Conservation (phyloP, 2,797 vertebrate genomes). For the Syngnathus rostellatus region DNA sequence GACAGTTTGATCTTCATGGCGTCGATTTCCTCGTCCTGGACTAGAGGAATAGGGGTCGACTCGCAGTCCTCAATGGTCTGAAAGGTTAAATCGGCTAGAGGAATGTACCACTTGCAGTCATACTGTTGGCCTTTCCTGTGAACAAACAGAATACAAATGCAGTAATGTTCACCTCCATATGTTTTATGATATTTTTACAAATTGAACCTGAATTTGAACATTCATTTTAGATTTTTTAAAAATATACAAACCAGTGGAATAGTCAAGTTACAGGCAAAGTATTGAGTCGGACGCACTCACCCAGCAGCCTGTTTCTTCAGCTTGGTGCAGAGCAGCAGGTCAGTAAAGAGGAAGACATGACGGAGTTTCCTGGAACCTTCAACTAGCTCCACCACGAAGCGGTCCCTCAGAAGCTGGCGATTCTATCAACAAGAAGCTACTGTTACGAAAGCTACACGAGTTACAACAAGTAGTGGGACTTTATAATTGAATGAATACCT, state of each 20-base stretch:
- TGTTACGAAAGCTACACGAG: background rate
- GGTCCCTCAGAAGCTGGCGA: slow-evolving; percentile 88
- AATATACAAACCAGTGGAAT: slow-evolving; percentile 5
- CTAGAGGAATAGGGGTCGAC: slow-evolving; percentile 76
- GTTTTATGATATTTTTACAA: background rate
- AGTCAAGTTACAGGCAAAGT: slow-evolving; percentile 11
- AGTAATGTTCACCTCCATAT: background rate
- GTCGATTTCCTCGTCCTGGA: slow-evolving; percentile 88
- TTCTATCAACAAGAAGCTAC: slow-evolving; percentile 61
- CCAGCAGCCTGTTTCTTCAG: slow-evolving; percentile 91
- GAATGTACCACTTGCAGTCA: slow-evolving; percentile 95
- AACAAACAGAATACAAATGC: background rate
- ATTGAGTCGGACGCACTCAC: slow-evolving; percentile 75
- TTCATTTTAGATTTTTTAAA: background rate
- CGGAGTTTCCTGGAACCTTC: slow-evolving; percentile 90
- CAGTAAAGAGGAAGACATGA: slow-evolving; percentile 90
- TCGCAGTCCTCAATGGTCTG: slow-evolving; percentile 85
- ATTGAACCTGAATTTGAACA: background rate
- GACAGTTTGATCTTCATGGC: slow-evolving; percentile 91
- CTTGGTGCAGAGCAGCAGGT: slow-evolving; percentile 89
- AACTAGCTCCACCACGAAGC: slow-evolving; percentile 94
- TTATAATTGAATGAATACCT: background rate
- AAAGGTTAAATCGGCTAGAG: slow-evolving; percentile 85
- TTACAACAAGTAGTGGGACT: background rate
- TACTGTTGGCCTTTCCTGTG: slow-evolving; percentile 88